phyloP scores from a whole-genome alignment of 2,888 invertebrate species.

The Microctonus aethiopoides region DNA sequence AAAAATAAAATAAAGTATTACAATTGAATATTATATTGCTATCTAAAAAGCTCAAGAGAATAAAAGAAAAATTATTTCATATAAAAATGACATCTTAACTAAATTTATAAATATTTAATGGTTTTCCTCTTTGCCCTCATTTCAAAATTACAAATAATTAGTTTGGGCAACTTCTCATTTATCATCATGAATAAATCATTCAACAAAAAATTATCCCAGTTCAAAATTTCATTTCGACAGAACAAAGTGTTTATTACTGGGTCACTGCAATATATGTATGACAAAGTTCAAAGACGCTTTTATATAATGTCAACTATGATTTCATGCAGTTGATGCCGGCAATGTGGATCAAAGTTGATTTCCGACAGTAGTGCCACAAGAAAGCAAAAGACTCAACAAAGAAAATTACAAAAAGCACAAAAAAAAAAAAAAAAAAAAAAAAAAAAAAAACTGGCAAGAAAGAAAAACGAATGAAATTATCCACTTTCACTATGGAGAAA shows the following conservation, averaged over 20 bases:
- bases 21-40: no score
- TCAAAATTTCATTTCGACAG: constrained; percentile 19
- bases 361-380: no score
- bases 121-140: no score
- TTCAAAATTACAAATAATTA: no score
- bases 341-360: constrained; percentile 10
- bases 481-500: background rate
- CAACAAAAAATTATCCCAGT: background rate
- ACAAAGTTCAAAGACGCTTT: constrained; percentile 10
- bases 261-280: constrained; percentile 1
- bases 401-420: background rate
- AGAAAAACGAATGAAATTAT: background rate
- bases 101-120: no score
- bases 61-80: no score
- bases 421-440: background rate
- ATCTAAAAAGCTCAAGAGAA: no score
- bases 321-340: background rate
- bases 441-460: no score
- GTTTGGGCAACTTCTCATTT: no score
- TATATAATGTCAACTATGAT: background rate
- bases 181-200: no score
- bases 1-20: no score
- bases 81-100: no score
- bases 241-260: constrained; percentile 23
- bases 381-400: background rate